Evolutionary conservation across 2,113 vertebrate genomes (phyloP).

Genomic region (Heteronetta atricapilla): DNA sequence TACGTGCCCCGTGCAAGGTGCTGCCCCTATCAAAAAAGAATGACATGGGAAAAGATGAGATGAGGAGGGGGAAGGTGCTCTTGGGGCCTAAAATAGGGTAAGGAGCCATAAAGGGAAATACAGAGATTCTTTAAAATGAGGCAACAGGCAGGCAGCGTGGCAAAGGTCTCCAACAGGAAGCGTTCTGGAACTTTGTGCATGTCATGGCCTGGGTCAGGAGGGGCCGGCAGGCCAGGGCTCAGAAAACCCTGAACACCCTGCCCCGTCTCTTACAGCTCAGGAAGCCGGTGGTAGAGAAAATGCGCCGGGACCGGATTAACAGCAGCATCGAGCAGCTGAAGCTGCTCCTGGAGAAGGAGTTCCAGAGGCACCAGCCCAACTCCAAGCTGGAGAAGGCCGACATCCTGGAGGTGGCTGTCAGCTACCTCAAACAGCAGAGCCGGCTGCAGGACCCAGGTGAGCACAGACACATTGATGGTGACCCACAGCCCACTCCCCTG

Average conservation of each 20-base stretch:
- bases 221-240: background rate
- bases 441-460: slow-evolving; percentile 40
- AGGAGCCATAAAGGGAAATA: background rate
- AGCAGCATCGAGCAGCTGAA: slow-evolving; percentile 82
- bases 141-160: background rate
- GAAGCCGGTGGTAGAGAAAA: slow-evolving; percentile 89
- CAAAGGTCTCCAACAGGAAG: background rate
- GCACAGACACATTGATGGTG: background rate
- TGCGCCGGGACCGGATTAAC: slow-evolving; percentile 86
- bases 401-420: slow-evolving; percentile 84
- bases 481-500: too few species aligned
- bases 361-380: slow-evolving; percentile 83
- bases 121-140: background rate
- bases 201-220: background rate
- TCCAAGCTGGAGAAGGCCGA: slow-evolving; percentile 89
- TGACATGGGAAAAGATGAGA: background rate
- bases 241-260: background rate
- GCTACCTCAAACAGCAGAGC: slow-evolving; percentile 82
- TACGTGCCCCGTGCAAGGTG: accelerated
- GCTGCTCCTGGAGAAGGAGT: slow-evolving; percentile 85
- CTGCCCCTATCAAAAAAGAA: background rate
- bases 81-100: background rate
- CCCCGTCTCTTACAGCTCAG: slow-evolving; percentile 75
- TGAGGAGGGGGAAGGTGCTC: background rate
- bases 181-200: background rate